Evolutionary conservation across 2,113 vertebrate genomes (phyloP).

Genomic region (Crotalus helleri): DNA sequence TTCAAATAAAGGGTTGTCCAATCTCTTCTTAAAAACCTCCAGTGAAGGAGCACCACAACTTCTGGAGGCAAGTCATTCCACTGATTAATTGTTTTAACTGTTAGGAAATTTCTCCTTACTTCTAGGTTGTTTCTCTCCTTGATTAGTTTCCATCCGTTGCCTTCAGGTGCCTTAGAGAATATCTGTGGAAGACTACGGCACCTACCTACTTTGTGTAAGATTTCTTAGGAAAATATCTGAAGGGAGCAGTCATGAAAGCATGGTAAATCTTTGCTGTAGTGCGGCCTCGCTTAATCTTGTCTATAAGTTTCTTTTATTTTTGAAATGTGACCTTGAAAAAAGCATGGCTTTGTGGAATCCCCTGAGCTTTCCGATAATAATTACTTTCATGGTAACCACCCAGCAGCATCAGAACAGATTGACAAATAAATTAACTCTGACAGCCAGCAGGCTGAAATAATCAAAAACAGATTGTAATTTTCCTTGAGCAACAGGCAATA

Average conservation of each 20-base stretch:
- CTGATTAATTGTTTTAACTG: not conserved
- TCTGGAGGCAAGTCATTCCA: not conserved
- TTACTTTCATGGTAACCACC: constrained; percentile 22
- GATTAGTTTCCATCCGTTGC: not conserved
- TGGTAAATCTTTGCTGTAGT: not conserved
- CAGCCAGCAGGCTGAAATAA: constrained; percentile 25
- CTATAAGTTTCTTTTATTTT: constrained; percentile 5
- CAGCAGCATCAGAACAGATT: constrained; percentile 24
- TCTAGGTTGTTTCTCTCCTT: not conserved
- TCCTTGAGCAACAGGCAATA: constrained; percentile 22
- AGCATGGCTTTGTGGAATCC: constrained; percentile 18
- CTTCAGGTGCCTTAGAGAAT: not conserved
- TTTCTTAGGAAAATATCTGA: not conserved
- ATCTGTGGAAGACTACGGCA: not conserved
- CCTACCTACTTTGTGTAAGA: not conserved
- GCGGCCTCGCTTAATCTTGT: constrained; percentile 13
- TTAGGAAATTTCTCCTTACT: not conserved
- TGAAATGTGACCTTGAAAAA: not conserved
- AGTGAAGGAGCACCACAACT: not conserved
- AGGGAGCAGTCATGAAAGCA: not conserved
- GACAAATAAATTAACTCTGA: constrained; percentile 35
- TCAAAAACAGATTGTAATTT: constrained; percentile 26
- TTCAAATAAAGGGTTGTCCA: not conserved
- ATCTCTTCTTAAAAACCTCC: not conserved
- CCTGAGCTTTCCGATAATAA: constrained; percentile 24